Evolutionary conservation across 2,113 vertebrate species (phyloP).

Genomic region (Furnarius figulus): DNA sequence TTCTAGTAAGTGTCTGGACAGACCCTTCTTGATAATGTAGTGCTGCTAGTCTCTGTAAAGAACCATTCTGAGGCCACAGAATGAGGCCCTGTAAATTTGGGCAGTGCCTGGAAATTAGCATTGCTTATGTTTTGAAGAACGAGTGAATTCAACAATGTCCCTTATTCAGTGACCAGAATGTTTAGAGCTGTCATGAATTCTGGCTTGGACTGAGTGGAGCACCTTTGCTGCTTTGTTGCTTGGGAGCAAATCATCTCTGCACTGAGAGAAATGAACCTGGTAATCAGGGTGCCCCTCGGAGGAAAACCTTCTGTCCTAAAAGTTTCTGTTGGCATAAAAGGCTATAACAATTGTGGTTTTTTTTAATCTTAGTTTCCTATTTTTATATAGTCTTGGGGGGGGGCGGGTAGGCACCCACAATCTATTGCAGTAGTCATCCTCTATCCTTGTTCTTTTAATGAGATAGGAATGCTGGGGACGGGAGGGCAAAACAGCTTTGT

Average conservation of each 20-base stretch:
- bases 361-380: background rate
- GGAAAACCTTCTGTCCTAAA: background rate
- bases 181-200: background rate
- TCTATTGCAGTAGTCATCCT: background rate
- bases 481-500: conserved; percentile 3
- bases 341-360: background rate
- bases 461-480: background rate
- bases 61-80: background rate
- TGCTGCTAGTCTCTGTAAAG: background rate
- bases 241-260: background rate
- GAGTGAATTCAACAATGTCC: fast-evolving
- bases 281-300: background rate
- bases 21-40: background rate
- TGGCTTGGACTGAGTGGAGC: background rate
- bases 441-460: background rate
- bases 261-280: background rate
- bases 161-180: background rate
- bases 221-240: background rate
- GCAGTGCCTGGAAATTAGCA: background rate
- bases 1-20: background rate
- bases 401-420: background rate
- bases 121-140: background rate
- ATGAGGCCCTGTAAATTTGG: background rate
- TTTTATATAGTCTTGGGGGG: background rate
- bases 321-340: background rate